A percentile compares a stretch with the other conserved stretches of the same genome.
These are phyloP conservation scores for Caenorhabditis uteleia DNA, from an alignment of 2,888 invertebrate genomes.

Conservation along the genomic window DNA sequence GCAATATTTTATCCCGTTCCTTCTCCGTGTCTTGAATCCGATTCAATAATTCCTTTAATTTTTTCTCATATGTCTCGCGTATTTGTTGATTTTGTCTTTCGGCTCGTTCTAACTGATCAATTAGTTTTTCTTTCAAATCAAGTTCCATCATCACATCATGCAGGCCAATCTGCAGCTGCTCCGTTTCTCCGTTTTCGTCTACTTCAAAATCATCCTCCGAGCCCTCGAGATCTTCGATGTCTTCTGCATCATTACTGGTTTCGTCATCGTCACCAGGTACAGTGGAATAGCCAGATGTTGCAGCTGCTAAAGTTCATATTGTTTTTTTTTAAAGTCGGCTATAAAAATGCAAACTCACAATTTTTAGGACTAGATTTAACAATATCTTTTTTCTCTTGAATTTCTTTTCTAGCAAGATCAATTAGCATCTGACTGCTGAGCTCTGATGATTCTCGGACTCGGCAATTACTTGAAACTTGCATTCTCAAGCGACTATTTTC, in stretches of 20 bases:
- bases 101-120: conserved; percentile 88
- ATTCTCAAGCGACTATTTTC: conserved; percentile 65
- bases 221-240: conserved; percentile 28
- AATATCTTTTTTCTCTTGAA: conserved; percentile 54
- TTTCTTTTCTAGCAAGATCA: conserved; percentile 50
- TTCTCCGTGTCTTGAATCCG: conserved; percentile 51
- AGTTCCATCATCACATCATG: conserved; percentile 90
- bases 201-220: conserved; percentile 68
- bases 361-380: conserved; percentile 43
- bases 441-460: conserved; percentile 6
- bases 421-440: conserved; percentile 41
- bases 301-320: conserved; percentile 13
- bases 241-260: conserved; percentile 62
- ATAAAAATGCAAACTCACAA: too few relatives aligned
- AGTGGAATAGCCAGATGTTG: conserved; percentile 51
- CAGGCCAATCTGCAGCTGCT: conserved; percentile 77
- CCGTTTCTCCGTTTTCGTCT: conserved; percentile 56
- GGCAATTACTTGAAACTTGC: conserved; percentile 3
- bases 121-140: conserved; percentile 89
- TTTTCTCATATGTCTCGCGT: conserved; percentile 56
- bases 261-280: conserved; percentile 46
- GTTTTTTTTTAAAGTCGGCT: too few relatives aligned
- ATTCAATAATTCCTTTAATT: conserved; percentile 52
- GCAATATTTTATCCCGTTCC: conserved; percentile 57
- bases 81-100: conserved; percentile 82